These are phyloP conservation scores for Tretioscincus oriximinensis DNA, from an alignment of 2,113 vertebrate genomes.

Conservation along the genomic window DNA sequence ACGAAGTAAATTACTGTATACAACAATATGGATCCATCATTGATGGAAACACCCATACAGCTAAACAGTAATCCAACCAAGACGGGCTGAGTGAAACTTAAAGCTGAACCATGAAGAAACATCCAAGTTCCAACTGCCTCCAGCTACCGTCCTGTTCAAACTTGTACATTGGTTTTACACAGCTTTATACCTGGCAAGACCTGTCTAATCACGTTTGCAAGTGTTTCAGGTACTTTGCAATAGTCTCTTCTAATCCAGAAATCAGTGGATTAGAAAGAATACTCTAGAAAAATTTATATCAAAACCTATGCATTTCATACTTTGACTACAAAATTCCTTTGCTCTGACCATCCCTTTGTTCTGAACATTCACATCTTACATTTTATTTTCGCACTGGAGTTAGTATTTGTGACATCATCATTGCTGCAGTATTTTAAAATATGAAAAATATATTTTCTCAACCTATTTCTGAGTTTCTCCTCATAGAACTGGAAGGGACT, in stretches of 20 bases:
- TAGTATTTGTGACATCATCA: not conserved
- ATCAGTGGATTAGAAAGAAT: not conserved
- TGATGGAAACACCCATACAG: not conserved
- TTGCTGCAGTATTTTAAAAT: not conserved
- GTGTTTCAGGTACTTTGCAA: not conserved
- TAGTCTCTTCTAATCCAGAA: rapidly evolving
- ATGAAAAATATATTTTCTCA: not conserved
- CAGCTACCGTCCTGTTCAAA: conserved; percentile 24
- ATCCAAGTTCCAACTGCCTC: not conserved
- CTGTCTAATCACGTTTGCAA: conserved; percentile 49
- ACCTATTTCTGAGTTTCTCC: not conserved
- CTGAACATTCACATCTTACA: not conserved
- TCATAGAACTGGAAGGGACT: not conserved
- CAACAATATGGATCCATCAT: not conserved
- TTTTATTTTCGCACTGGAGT: too few relatives aligned
- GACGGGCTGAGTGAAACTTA: not conserved
- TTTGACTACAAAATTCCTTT: not conserved
- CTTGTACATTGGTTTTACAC: conserved; percentile 18
- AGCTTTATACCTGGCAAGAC: conserved; percentile 42
- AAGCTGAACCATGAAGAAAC: not conserved
- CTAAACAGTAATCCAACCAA: not conserved
- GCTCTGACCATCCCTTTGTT: not conserved
- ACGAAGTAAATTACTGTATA: not conserved
- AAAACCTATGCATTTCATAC: not conserved
- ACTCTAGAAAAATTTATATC: not conserved